These are phyloP conservation scores for Heliothis subflexa DNA, from an alignment of 1,140 invertebrate genomes.

Conservation along the genomic window DNA sequence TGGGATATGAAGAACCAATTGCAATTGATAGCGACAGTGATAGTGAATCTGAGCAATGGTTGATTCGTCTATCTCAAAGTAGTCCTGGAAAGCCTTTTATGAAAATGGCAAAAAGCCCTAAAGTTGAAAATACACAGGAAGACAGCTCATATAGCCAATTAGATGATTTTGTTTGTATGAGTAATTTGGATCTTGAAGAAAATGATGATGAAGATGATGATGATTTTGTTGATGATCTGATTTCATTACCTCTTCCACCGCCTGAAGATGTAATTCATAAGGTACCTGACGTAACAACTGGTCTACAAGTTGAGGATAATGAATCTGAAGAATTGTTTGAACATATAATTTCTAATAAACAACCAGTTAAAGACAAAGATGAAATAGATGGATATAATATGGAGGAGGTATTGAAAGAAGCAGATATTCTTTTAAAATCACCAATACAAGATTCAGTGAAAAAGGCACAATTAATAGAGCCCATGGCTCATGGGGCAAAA, in stretches of 20 bases:
- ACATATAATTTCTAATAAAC: slow-evolving; percentile 45
- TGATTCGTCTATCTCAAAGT: slow-evolving; percentile 72
- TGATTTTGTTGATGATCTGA: slow-evolving; percentile 64
- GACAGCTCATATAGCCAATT: slow-evolving; percentile 76
- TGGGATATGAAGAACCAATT: slow-evolving; percentile 72
- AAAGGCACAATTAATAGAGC: slow-evolving; percentile 70
- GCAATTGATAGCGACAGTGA: slow-evolving; percentile 78
- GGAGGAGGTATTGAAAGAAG: slow-evolving; percentile 27
- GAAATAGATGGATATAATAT: slow-evolving; percentile 49
- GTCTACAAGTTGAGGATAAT: slow-evolving; percentile 2
- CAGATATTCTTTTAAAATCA: slow-evolving; percentile 33
- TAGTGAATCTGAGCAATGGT: slow-evolving; percentile 76
- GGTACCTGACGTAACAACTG: slow-evolving; percentile 3
- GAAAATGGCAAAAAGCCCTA: slow-evolving; percentile 54
- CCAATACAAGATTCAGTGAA: slow-evolving; percentile 47
- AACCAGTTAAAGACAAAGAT: slow-evolving; percentile 38
- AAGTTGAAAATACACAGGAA: slow-evolving; percentile 54
- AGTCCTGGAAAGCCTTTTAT: slow-evolving; percentile 72
- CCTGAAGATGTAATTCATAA: slow-evolving; percentile 5
- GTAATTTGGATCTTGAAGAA: slow-evolving; percentile 30
- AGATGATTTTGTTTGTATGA: slow-evolving; percentile 61
- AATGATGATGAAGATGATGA: slow-evolving; percentile 59
- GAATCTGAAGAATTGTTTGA: slow-evolving; percentile 48
- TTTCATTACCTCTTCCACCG: slow-evolving; percentile 54
- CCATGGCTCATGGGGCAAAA: slow-evolving; percentile 54